These are phyloP conservation scores for Ciconia nigra DNA, from an alignment of 2,797 vertebrate genomes.

Conservation along the genomic window DNA sequence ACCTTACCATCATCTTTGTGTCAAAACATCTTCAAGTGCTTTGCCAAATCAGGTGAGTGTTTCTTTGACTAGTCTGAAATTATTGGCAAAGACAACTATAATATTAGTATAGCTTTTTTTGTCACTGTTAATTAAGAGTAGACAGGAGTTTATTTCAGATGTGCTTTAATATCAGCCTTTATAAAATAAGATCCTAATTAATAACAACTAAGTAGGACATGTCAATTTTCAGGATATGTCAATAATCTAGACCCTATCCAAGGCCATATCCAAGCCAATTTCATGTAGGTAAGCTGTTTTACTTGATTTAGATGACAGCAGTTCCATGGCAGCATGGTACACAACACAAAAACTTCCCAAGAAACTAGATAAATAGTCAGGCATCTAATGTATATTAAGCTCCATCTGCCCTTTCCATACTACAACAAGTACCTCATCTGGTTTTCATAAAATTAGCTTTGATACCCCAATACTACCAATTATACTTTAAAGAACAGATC, in stretches of 20 bases:
- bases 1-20: neutral
- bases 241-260: neutral
- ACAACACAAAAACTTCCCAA: neutral
- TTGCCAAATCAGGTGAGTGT: neutral
- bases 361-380: neutral
- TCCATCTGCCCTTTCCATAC: neutral
- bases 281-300: neutral
- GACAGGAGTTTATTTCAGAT: neutral
- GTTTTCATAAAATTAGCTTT: neutral
- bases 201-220: neutral
- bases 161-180: neutral
- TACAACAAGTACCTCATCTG: neutral
- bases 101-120: neutral
- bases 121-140: neutral
- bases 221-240: neutral
- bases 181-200: neutral
- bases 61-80: neutral
- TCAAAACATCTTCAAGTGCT: neutral
- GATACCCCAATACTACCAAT: neutral
- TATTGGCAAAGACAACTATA: neutral
- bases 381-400: neutral
- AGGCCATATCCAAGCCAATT: neutral
- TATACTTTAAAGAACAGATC: neutral
- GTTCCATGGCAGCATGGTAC: neutral
- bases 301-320: neutral